Conservation (phyloP, 1,140 invertebrate genomes). For the Tetramorium alpestre region DNA sequence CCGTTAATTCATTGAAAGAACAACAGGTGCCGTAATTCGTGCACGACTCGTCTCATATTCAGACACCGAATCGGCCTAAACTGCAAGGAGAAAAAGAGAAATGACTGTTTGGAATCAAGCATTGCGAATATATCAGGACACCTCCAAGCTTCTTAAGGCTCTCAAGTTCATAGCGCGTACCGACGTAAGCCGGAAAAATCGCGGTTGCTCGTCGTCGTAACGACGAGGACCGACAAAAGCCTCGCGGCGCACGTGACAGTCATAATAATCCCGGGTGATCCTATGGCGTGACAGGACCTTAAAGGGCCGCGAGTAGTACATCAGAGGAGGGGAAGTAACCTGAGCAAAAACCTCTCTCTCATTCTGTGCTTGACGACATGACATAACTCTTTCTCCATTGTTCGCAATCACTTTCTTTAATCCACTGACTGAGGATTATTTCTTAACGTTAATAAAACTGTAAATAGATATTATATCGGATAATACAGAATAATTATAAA, state of each 20-base stretch:
- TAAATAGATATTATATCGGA: background rate
- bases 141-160: slow-evolving; percentile 48
- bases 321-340: slow-evolving; percentile 40
- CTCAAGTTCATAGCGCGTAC: slow-evolving; percentile 35
- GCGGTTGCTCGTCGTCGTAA: slow-evolving; percentile 59
- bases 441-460: background rate
- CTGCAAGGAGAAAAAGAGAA: background rate
- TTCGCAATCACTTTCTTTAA: background rate
- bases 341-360: slow-evolving; percentile 17
- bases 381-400: background rate
- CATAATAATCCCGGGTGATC: slow-evolving; percentile 64
- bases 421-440: background rate
- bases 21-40: slow-evolving; percentile 16
- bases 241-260: slow-evolving; percentile 58
- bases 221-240: slow-evolving; percentile 66
- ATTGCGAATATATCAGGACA: slow-evolving; percentile 63
- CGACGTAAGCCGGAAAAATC: slow-evolving; percentile 69
- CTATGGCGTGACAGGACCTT: slow-evolving; percentile 71
- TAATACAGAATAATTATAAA: slow-evolving; percentile 4
- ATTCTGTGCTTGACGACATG: slow-evolving; percentile 16
- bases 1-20: background rate
- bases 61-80: background rate
- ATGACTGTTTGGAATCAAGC: slow-evolving; percentile 19
- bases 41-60: background rate
- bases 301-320: slow-evolving; percentile 65